Percentiles rank a stretch among this genome's conserved stretches.
Conservation (phyloP, 1,140 invertebrate species). For the Drosophila littoralis region DNA sequence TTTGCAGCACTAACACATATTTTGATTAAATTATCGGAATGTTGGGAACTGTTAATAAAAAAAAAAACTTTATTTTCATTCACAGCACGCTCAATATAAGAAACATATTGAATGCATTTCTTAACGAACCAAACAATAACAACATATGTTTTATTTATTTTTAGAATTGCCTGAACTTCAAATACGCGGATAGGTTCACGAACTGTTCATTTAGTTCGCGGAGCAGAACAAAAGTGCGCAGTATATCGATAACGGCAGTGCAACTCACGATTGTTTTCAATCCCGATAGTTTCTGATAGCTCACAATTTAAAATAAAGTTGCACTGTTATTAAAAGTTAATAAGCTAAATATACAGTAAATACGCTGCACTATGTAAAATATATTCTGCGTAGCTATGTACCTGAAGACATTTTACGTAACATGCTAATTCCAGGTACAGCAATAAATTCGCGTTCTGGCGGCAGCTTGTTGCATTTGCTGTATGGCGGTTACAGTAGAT, state of each 20-base stretch:
- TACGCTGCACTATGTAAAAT: not conserved
- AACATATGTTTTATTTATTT: not conserved
- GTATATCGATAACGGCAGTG: not conserved
- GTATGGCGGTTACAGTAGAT: conserved; percentile 8
- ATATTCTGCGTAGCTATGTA: not conserved
- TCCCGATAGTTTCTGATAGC: not conserved
- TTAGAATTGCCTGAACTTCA: not conserved
- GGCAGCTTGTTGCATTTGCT: conserved; percentile 30
- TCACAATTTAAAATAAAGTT: not conserved
- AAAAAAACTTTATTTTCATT: too few species aligned
- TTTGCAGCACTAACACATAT: not conserved
- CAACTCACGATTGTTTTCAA: not conserved
- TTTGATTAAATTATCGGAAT: not conserved
- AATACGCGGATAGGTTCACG: too few species aligned
- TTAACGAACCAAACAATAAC: not conserved
- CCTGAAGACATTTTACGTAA: not conserved
- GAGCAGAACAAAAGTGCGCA: not conserved
- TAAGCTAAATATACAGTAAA: not conserved
- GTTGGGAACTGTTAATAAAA: not conserved
- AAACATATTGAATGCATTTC: not conserved
- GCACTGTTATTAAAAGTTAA: not conserved
- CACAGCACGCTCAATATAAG: too few species aligned
- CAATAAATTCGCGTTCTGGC: not conserved
- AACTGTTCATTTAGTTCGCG: not conserved
- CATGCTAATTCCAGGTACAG: too few species aligned